These are phyloP conservation scores for Folsomia candida DNA, from an alignment of 2,888 invertebrate species.

Conservation along the genomic window DNA sequence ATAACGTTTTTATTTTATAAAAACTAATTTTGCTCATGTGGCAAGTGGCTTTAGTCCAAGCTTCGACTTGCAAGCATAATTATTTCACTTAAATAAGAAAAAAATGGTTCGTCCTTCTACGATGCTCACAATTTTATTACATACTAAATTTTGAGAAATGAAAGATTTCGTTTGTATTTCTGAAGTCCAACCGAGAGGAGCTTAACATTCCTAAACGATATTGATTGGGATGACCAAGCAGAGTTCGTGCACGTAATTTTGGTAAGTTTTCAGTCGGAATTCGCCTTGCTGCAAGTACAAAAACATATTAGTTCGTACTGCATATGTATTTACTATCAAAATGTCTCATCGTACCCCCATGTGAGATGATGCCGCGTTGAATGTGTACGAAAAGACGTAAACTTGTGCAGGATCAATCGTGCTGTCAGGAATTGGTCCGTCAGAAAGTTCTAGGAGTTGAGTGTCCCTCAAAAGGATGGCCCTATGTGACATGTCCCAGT, in stretches of 20 bases:
- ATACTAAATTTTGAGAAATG: too few species aligned
- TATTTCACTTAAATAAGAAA: too few species aligned
- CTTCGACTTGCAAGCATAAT: too few species aligned
- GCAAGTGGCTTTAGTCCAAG: too few species aligned
- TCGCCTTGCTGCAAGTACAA: neutral
- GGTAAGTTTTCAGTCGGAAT: conserved; percentile 6
- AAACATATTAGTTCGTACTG: too few species aligned
- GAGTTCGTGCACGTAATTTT: conserved; percentile 19
- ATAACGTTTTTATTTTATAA: too few species aligned
- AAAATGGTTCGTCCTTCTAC: too few species aligned
- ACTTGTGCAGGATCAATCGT: conserved; percentile 1
- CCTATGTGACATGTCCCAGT: conserved; percentile 2
- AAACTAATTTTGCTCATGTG: too few species aligned
- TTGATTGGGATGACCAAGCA: conserved; percentile 16
- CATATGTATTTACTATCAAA: too few species aligned
- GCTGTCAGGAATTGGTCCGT: conserved; percentile 13
- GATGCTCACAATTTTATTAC: too few species aligned
- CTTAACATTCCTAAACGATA: neutral
- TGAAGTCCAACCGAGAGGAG: too few species aligned
- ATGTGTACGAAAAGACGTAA: neutral
- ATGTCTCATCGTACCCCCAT: neutral
- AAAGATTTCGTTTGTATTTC: too few species aligned
- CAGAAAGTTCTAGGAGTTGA: neutral
- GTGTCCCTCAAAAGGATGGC: conserved; percentile 6
- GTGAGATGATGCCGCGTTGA: neutral